Evolutionary conservation across 2,888 invertebrate species (phyloP).

Genomic region (Clepsis dumicolana): DNA sequence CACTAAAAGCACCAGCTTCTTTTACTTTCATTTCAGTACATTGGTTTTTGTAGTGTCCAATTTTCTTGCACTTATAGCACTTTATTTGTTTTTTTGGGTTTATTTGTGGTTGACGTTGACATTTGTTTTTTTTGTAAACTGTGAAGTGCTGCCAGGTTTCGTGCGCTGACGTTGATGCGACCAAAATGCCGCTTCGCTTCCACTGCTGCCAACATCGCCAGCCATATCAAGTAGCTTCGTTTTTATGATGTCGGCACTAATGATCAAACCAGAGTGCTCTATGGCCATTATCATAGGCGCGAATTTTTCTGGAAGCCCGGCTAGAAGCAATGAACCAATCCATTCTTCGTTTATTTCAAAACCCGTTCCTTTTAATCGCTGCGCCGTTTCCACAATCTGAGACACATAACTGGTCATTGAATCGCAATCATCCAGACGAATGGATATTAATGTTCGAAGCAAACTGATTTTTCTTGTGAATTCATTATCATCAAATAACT

Average conservation of each 20-base stretch:
- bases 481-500: not conserved
- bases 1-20: slow-evolving; percentile 46
- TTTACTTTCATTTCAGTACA: slow-evolving; percentile 37
- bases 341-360: slow-evolving; percentile 1
- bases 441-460: not conserved
- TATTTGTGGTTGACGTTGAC: too few species aligned
- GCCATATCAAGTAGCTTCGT: not conserved
- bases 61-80: slow-evolving; percentile 46
- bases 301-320: slow-evolving; percentile 3
- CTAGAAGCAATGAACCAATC: not conserved
- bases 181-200: not conserved
- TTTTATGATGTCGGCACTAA: not conserved
- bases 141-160: not conserved
- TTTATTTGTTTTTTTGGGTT: slow-evolving; percentile 38
- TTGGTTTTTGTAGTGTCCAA: slow-evolving; percentile 45
- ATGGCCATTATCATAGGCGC: slow-evolving; percentile 9
- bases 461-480: not conserved
- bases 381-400: not conserved
- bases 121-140: not conserved
- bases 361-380: not conserved
- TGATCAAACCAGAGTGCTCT: not conserved
- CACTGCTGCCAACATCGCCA: not conserved
- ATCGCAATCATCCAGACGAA: too few species aligned
- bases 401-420: not conserved
- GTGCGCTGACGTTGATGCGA: not conserved